Conservation (phyloP, 2,888 invertebrate species). For the Cabera pusaria region DNA sequence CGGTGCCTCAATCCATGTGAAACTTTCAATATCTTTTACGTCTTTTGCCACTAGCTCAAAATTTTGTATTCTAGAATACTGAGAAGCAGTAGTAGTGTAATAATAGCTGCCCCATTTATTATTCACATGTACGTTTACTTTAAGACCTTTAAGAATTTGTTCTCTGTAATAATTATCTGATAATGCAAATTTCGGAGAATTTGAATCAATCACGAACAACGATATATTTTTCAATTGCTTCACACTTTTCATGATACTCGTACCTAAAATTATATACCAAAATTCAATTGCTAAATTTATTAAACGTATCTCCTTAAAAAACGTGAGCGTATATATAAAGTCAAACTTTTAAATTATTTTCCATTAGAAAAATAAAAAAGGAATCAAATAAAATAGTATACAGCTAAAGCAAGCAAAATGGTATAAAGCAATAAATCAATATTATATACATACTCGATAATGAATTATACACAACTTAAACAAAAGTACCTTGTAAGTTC, state of each 20-base stretch:
- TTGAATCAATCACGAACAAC: background rate
- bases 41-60: constrained; percentile 1
- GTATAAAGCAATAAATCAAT: too few relatives aligned
- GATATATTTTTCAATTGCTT: background rate
- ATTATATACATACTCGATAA: too few relatives aligned
- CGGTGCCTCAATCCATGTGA: constrained; percentile 7
- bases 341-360: too few relatives aligned
- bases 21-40: constrained; percentile 1
- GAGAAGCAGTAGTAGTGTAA: background rate
- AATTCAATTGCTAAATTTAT: too few relatives aligned
- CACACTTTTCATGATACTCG: background rate
- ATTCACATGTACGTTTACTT: background rate
- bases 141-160: constrained; percentile 4
- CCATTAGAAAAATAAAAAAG: too few relatives aligned
- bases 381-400: too few relatives aligned
- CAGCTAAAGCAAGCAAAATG: too few relatives aligned
- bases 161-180: constrained; percentile 1
- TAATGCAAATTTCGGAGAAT: background rate
- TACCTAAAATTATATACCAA: too few relatives aligned
- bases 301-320: too few relatives aligned
- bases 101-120: background rate
- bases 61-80: background rate
- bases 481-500: constrained; percentile 1
- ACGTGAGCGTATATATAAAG: too few relatives aligned
- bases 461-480: too few relatives aligned